These are phyloP conservation scores for Ischnura elegans DNA, from an alignment of 2,888 invertebrate genomes.

Conservation along the genomic window DNA sequence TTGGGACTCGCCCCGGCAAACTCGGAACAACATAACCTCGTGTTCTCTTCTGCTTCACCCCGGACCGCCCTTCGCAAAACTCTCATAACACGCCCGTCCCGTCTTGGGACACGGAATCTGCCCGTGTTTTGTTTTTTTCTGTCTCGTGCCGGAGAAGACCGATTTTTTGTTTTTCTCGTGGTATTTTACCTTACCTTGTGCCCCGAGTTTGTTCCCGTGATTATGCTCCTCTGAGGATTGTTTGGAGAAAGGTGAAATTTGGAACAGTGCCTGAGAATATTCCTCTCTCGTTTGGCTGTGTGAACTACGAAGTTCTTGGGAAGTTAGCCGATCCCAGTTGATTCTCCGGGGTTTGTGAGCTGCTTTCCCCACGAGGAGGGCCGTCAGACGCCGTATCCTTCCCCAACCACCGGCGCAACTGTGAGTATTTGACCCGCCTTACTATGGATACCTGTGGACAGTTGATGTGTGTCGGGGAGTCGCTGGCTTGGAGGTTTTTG, in stretches of 20 bases:
- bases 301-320: background rate
- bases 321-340: background rate
- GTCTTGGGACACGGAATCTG: background rate
- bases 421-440: background rate
- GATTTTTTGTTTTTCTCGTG: background rate
- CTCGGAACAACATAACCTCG: background rate
- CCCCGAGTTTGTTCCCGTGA: background rate
- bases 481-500: background rate
- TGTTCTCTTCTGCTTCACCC: background rate
- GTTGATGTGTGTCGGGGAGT: background rate
- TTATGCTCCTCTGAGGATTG: background rate
- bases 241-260: background rate
- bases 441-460: no score
- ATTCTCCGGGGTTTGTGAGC: background rate
- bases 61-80: background rate
- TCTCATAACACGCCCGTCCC: background rate
- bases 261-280: background rate
- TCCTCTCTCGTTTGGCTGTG: background rate
- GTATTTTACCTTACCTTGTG: background rate
- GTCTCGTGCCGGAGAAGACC: background rate
- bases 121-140: constrained; percentile 1
- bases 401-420: background rate
- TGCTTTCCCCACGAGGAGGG: background rate
- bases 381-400: background rate
- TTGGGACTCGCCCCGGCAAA: constrained; percentile 16